Base-by-base conservation (phyloP, 1,140 invertebrate species). In the Nebria ingens region DNA sequence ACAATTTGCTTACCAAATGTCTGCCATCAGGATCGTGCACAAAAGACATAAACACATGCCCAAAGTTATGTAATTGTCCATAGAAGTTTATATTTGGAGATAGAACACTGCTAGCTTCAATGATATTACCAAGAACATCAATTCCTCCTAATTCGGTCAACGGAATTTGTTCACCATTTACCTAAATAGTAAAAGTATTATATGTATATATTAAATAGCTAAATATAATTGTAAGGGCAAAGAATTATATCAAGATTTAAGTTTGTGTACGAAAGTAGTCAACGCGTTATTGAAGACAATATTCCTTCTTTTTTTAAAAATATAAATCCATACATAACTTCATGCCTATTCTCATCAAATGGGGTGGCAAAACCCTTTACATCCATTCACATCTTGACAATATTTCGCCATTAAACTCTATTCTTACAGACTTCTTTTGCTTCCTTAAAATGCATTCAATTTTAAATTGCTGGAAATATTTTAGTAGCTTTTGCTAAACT, bases 121-220 rank as follows among this genome's bases (percentile, higher is more conserved):
- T 76, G 56, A 91, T 79, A 64, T 91, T 87, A 4, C 88, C 89
- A 1, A 93, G 70, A 21, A 85, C 73, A 61, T 93, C 85, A 53
- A 92, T 91, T 6, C 89, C 89, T 0, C 73, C 78, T 1, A 72
- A 68, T 62, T 89, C 85, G 42, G 78, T 80, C 19, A 89, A 62
- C 0, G 66, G 63, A 12, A 83, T 64, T 1, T 69, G 70, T 9
- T 76, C 66, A 1, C 79, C 80, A 17, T 73, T 73, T 4, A 68
- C 62, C 68, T 76, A 63, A 2, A 62, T 55, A 9, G 34, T n/a
- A 51, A 45, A 45, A 9, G 25, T n/a, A 34, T 34, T n/a, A n/a
- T 34, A 34, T 34, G 25, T 34, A 34, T 17, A 45, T 6, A 45
- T 12, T 17, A 12, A 11, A 29, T 29, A 12, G 15, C 6, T 45